Evolutionary conservation across 2,797 vertebrate species (phyloP).

Genomic region (Lemur catta): DNA sequence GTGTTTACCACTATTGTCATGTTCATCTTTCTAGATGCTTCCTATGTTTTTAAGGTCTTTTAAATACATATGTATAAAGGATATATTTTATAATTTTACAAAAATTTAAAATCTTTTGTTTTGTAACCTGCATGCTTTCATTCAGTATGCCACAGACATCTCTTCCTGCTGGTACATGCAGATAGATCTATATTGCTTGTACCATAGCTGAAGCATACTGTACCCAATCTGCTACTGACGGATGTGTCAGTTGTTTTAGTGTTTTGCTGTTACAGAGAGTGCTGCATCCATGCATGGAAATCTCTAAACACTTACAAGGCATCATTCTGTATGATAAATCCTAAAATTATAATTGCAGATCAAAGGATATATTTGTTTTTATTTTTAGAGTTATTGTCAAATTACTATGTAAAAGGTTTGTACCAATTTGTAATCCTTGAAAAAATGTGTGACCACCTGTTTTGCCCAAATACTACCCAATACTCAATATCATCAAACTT

Average conservation of each 20-base stretch:
- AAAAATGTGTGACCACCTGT: neutral
- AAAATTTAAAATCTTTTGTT: neutral
- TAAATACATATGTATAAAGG: neutral
- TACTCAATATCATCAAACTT: neutral
- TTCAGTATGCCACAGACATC: neutral
- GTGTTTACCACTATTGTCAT: neutral
- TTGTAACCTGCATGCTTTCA: neutral
- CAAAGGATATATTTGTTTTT: neutral
- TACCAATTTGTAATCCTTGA: neutral
- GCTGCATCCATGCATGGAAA: neutral
- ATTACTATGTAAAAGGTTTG: neutral
- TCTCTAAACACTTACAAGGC: neutral
- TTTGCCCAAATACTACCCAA: slow-evolving; percentile 23
- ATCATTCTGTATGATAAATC: neutral
- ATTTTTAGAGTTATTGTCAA: neutral
- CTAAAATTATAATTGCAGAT: neutral
- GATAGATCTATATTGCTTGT: neutral
- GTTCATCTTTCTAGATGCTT: neutral
- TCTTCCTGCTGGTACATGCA: neutral
- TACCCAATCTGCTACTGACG: neutral
- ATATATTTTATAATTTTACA: neutral
- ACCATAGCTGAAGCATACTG: neutral
- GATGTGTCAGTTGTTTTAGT: neutral
- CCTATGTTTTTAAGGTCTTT: neutral
- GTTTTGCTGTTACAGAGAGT: neutral